Evolutionary conservation across 2,797 vertebrate species (phyloP), one percentile per base, ranked within the genome.

Genomic region (Micrastur ruficollis): DNA sequence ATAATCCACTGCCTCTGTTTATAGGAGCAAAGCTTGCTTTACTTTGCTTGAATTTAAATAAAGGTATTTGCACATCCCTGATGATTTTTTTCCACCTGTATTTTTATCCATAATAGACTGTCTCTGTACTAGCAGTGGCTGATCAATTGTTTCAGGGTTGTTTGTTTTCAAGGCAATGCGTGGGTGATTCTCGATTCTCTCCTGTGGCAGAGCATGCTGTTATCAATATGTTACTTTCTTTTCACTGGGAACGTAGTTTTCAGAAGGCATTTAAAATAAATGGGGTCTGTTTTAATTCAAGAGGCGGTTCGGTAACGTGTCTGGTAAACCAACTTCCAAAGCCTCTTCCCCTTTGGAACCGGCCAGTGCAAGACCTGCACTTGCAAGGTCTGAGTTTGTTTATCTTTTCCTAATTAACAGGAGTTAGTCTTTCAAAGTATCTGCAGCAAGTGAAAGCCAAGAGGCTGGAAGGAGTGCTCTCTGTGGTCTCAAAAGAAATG

Each of bases 101-200:
- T 92, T 96, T 97, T 94, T 89, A 78, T 62, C 72, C 81, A 22
- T 95, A 94, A 91, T 83, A 85, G 92, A 89, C 89, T 81, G 78
- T 78, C 71, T 95, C 12, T 92, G 12, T 76, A 34, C 81, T 29
- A 94, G 89, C 95, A 93, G 90, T 50, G 84, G 76, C 52, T 87
- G 90, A 94, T 97, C 94, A 90, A 89, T 97, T 93, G 94, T 97
- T 97, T 65, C 67, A 85, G 67, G 91, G 58, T 75, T 95, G 88
- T 91, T 96, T 91, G 93, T 97, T 94, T 97, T 97, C 92, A 62
- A 92, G 84, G 94, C 93, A 95, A 79, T 1, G n/a, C 22, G 15
- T 72, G 75, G 95, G 84, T 91, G 89, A 92, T 83, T 83, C 86
- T 92, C 6, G 0, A 89, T 95, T 90, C 93, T 89, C 73, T 94